Percentiles rank a stretch among this genome's conserved stretches.
These are phyloP conservation scores for Cryptoleucopteryx plumbea DNA, from an alignment of 2,113 vertebrate genomes.

Conservation along the genomic window DNA sequence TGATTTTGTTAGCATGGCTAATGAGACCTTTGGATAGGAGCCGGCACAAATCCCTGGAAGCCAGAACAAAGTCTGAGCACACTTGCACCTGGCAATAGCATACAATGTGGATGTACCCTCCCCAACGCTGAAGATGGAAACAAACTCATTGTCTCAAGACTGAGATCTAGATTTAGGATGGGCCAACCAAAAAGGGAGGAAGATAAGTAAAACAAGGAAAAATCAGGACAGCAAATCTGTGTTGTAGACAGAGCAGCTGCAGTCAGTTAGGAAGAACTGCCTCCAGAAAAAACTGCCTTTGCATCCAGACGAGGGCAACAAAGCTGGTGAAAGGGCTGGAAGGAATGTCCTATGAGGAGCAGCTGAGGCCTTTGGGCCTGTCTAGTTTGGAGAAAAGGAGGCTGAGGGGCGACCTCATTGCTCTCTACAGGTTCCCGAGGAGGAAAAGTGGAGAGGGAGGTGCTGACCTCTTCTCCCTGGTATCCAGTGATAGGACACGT, in stretches of 20 bases:
- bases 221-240: not conserved
- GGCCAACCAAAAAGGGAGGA: not conserved
- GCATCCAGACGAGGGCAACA: not conserved
- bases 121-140: not conserved
- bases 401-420: not conserved
- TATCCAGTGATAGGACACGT: fast-evolving
- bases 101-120: fast-evolving
- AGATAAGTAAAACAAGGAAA: not conserved
- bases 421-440: not conserved
- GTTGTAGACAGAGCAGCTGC: not conserved
- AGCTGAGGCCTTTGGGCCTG: not conserved
- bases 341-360: fast-evolving
- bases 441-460: not conserved
- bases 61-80: not conserved
- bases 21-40: not conserved
- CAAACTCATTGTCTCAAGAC: not conserved
- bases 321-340: not conserved
- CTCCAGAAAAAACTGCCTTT: not conserved
- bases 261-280: not conserved
- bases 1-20: not conserved
- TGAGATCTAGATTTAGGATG: not conserved
- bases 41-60: not conserved
- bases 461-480: not conserved
- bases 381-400: not conserved
- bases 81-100: not conserved